Conservation (phyloP, 2,113 vertebrate genomes). For the Myotis yumanensis region DNA sequence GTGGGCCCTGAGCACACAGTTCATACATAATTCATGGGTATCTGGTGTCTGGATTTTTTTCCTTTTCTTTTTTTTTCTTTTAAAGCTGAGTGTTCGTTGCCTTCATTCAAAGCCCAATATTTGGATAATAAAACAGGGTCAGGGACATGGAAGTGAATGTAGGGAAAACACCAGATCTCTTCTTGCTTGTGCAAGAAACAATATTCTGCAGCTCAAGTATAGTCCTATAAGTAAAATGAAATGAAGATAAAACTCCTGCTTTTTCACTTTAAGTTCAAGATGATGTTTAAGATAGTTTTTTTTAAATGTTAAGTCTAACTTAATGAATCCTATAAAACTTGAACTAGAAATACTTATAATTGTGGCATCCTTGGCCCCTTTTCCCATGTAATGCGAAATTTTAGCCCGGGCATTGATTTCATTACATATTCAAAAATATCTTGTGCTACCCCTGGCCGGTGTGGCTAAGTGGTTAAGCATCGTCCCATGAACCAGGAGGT, state of each 20-base stretch:
- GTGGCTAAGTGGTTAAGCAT: too few relatives aligned
- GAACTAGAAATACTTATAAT: background rate
- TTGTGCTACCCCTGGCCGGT: background rate
- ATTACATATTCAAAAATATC: background rate
- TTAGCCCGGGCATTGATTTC: background rate
- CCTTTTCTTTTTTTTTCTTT: background rate
- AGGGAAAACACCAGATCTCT: background rate
- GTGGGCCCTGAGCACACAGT: background rate
- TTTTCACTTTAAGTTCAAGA: conserved; percentile 30
- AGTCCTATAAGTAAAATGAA: background rate
- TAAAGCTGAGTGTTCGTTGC: conserved; percentile 29
- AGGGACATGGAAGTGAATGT: background rate
- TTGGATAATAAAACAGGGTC: background rate
- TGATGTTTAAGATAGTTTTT: conserved; percentile 20
- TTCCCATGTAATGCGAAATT: background rate
- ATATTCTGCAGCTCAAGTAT: background rate
- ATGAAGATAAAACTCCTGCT: background rate
- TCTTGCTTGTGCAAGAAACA: conserved; percentile 14
- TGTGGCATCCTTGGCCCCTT: background rate
- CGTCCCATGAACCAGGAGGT: too few relatives aligned
- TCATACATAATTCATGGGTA: background rate
- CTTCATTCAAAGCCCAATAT: conserved; percentile 34
- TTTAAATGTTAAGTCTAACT: background rate
- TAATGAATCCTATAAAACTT: conserved; percentile 28
- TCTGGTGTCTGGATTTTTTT: conserved; percentile 17